Evolutionary conservation across 2,888 invertebrate genomes (phyloP).

Genomic region (Pristionchus exspectatus): DNA sequence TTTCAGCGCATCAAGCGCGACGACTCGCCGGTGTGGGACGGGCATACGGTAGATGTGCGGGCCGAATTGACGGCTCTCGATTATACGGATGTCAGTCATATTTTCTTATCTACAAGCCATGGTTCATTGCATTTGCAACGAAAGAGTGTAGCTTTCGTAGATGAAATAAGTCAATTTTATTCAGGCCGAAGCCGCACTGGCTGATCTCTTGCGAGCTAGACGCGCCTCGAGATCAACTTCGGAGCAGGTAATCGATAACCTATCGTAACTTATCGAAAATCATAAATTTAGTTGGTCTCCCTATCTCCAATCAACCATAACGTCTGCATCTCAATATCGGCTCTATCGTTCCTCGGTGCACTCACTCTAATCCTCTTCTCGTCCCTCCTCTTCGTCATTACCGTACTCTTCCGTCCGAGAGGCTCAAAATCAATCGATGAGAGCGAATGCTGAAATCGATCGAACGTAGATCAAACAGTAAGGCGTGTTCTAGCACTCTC

Average conservation of each 20-base stretch:
- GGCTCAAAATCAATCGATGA: slow-evolving; percentile 21
- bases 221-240: not conserved
- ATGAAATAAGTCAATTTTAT: not conserved
- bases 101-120: not conserved
- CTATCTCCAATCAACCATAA: not conserved
- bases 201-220: slow-evolving; percentile 41
- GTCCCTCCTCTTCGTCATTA: slow-evolving; percentile 43
- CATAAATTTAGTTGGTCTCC: slow-evolving; percentile 10
- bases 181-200: slow-evolving; percentile 40
- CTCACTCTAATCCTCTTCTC: slow-evolving; percentile 46
- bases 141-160: not conserved
- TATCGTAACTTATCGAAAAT: not conserved
- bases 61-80: slow-evolving; percentile 53
- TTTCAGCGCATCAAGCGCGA: slow-evolving; percentile 42
- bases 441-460: slow-evolving; percentile 48
- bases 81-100: slow-evolving; percentile 40
- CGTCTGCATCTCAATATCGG: slow-evolving; percentile 40
- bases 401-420: slow-evolving; percentile 45
- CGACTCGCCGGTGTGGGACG: slow-evolving; percentile 46
- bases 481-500: not conserved
- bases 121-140: not conserved
- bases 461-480: not conserved
- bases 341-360: slow-evolving; percentile 37
- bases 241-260: slow-evolving; percentile 29
- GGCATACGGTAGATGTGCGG: slow-evolving; percentile 49